These are phyloP conservation scores for Papilio protenor DNA, from an alignment of 2,888 invertebrate genomes.

Conservation along the genomic window DNA sequence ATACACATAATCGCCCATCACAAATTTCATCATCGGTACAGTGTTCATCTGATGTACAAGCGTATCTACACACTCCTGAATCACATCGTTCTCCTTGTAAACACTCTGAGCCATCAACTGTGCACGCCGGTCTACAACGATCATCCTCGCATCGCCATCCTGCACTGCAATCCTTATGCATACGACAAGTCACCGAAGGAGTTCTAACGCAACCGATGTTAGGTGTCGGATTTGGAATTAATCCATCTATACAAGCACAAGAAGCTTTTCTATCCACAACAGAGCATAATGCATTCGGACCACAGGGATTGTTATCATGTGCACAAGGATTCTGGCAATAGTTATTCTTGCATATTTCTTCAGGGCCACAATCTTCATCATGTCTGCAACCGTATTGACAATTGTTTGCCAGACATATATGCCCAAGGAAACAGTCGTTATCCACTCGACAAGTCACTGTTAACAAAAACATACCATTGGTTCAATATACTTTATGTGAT, in stretches of 20 bases:
- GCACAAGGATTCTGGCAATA: conserved; percentile 91
- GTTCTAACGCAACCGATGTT: conserved; percentile 94
- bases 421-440: conserved; percentile 96
- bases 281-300: conserved; percentile 92
- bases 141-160: conserved; percentile 90
- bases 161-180: conserved; percentile 89
- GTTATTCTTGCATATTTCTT: conserved; percentile 92
- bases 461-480: conserved; percentile 37
- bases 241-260: conserved; percentile 90
- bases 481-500: conserved; percentile 15
- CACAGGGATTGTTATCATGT: conserved; percentile 88
- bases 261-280: conserved; percentile 92
- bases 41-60: conserved; percentile 93
- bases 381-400: conserved; percentile 94
- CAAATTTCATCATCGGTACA: conserved; percentile 95
- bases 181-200: conserved; percentile 89
- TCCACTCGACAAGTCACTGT: conserved; percentile 94
- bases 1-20: conserved; percentile 90
- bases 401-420: conserved; percentile 93
- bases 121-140: conserved; percentile 91
- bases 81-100: conserved; percentile 92
- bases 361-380: conserved; percentile 94
- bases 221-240: conserved; percentile 94
- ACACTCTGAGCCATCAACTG: conserved; percentile 88
- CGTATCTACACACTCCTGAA: conserved; percentile 91